Evolutionary conservation across 2,113 vertebrate species (phyloP), one percentile per base, ranked within the genome.

Genomic region (Brachirus orientalis): DNA sequence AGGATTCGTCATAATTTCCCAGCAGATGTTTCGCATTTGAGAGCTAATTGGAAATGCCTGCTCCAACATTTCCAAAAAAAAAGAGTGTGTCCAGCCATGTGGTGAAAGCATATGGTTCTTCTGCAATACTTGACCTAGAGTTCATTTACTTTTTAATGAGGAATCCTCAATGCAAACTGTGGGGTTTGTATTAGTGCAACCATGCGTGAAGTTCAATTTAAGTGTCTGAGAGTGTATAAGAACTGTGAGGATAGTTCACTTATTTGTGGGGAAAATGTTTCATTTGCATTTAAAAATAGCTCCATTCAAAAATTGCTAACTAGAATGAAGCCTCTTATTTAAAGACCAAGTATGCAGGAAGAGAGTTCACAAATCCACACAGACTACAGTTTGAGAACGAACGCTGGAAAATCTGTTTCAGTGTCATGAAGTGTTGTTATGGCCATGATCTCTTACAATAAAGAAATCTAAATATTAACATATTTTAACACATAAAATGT

Each of bases 101-200:
- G 28, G 28, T 28, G 28, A 28, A 2, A 28, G 28, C 28, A 28
- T 6, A 18, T 0, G 8, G 20, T 19, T 69, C 19, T 12, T 45
- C 19, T 10, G 18, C 18, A 0, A 1, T 13, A 19, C 1, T 14
- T 38, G 36, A 52, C 65, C 54, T 28, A 16, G 40, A 57, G 6
- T 20, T 17, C 13, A 54, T 77, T 64, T 44, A 11, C 28, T 66
- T n/a, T 36, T 62, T 70, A 63, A 66, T 56, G 47, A 55, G 41
- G 46, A 60, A 51, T 68, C 50, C 18, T 79, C 44, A 11, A 80
- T 68, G 48, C 10, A 18, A 46, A 61, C 12, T 46, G 67, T 46
- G 18, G 53, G 61, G 40, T 43, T 43, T 43, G 40, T 43, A 43
- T 43, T 43, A 43, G 40, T 13, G 40, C 40, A 10, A 13, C 1